Evolutionary conservation across 2,113 vertebrate genomes (phyloP).

Genomic region (Brachyistius frenatus): DNA sequence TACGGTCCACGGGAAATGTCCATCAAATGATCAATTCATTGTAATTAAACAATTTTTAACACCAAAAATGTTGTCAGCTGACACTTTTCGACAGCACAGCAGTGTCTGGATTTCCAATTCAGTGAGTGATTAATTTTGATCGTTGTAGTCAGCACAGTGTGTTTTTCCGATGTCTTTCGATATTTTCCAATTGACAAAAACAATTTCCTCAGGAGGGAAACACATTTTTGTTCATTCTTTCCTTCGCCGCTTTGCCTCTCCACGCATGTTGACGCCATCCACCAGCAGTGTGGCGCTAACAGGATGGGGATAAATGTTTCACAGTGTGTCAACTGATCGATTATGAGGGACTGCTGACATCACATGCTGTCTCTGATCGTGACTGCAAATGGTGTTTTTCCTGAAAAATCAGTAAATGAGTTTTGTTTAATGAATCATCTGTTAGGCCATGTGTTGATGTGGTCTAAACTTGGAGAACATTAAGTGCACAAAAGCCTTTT

Average conservation of each 20-base stretch:
- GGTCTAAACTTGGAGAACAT: conserved; percentile 19
- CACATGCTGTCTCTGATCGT: conserved; percentile 16
- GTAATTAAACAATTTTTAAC: too few species aligned
- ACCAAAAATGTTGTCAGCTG: background rate
- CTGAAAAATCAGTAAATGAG: conserved; percentile 35
- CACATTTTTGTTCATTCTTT: background rate
- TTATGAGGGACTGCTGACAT: background rate
- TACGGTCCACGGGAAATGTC: background rate
- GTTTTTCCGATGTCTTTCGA: background rate
- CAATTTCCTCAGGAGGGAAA: background rate
- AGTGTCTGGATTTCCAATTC: background rate
- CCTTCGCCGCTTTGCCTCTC: background rate
- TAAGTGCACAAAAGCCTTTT: background rate
- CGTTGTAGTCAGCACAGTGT: background rate
- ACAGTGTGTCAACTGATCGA: too few species aligned
- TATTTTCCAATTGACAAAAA: too few species aligned
- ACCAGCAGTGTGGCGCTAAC: background rate
- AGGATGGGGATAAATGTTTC: background rate
- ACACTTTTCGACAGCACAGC: background rate
- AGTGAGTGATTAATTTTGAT: background rate
- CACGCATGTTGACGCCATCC: background rate
- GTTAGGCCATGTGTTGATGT: too few species aligned
- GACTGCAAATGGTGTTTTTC: conserved; percentile 18
- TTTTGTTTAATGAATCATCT: conserved; percentile 30
- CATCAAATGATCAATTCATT: too few species aligned